phyloP scores from a whole-genome alignment of 2,888 invertebrate genomes.

The Muschampia plurimacula region DNA sequence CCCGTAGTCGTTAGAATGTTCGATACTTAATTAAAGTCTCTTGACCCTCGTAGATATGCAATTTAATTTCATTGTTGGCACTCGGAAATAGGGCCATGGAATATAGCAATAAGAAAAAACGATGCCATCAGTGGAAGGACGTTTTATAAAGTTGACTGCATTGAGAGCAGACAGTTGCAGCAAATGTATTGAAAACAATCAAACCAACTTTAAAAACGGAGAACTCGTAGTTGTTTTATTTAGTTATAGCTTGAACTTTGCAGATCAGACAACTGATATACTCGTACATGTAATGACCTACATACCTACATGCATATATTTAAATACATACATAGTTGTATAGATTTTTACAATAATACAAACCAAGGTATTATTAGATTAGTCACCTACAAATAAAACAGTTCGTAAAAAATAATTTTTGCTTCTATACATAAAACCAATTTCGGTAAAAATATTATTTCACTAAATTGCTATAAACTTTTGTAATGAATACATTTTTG shows the following conservation, averaged over 20 bases:
- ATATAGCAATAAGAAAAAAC: not conserved
- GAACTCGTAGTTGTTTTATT: no score
- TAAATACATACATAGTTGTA: no score
- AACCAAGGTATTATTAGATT: no score
- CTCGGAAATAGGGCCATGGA: no score
- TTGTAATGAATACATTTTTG: constrained; percentile 25
- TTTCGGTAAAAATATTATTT: constrained; percentile 48
- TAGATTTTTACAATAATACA: no score
- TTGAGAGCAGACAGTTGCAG: not conserved
- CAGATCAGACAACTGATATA: no score
- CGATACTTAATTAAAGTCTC: constrained; percentile 59
- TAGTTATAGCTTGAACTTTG: no score
- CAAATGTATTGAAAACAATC: not conserved
- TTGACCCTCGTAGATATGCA: not conserved
- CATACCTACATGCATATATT: no score
- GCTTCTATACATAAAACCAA: not conserved
- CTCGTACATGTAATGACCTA: no score
- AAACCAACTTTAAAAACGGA: not conserved
- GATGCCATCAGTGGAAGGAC: not conserved
- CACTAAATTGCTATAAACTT: constrained; percentile 11
- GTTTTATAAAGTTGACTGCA: not conserved
- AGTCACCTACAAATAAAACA: no score
- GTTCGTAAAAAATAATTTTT: no score
- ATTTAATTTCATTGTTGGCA: constrained; percentile 6
- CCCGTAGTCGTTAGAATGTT: constrained; percentile 45